phyloP scores from a whole-genome alignment of 2,113 vertebrate genomes.

The Paraplagusia blochii region DNA sequence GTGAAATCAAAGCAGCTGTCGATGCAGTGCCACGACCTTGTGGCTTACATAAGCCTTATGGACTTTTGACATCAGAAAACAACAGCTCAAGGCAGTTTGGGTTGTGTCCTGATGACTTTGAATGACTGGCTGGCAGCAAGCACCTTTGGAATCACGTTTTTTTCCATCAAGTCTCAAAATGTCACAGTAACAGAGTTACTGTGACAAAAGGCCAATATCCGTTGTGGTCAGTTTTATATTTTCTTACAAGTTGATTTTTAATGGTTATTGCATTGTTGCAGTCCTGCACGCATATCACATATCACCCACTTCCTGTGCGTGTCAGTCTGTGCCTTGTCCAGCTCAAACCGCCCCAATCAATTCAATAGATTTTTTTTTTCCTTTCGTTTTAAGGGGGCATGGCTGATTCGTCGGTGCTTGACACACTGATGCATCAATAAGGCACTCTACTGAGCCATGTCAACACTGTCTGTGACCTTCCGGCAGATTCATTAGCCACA shows the following conservation, averaged over 20 bases:
- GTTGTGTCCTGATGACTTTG: slow-evolving; percentile 1
- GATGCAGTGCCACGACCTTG: slow-evolving; percentile 26
- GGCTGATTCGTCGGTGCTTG: slow-evolving; percentile 50
- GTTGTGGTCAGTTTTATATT: too few species aligned
- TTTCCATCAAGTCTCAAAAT: slow-evolving; percentile 24
- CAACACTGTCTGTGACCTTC: slow-evolving; percentile 63
- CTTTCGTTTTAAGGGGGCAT: slow-evolving; percentile 39
- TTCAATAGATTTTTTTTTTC: slow-evolving; percentile 37
- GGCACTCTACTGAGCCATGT: slow-evolving; percentile 44
- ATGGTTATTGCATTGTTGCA: neutral
- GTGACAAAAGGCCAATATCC: too few species aligned
- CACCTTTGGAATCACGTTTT: slow-evolving; percentile 12
- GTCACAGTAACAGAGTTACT: too few species aligned
- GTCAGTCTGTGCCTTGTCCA: slow-evolving; percentile 20
- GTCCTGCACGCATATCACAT: slow-evolving; percentile 17
- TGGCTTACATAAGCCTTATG: slow-evolving; percentile 29
- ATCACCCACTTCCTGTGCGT: slow-evolving; percentile 22
- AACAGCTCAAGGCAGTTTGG: slow-evolving; percentile 18
- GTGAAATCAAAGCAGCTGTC: slow-evolving; percentile 17
- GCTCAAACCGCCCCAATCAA: slow-evolving; percentile 40
- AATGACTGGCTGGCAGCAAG: slow-evolving; percentile 8
- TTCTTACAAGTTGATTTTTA: too few species aligned
- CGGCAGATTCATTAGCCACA: slow-evolving; percentile 60
- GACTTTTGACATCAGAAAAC: slow-evolving; percentile 28
- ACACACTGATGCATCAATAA: slow-evolving; percentile 51